A percentile compares a stretch with the other conserved stretches of the same genome.
These are phyloP conservation scores for Cephalopachus bancanus DNA, from an alignment of 2,797 vertebrate genomes.

Conservation along the genomic window DNA sequence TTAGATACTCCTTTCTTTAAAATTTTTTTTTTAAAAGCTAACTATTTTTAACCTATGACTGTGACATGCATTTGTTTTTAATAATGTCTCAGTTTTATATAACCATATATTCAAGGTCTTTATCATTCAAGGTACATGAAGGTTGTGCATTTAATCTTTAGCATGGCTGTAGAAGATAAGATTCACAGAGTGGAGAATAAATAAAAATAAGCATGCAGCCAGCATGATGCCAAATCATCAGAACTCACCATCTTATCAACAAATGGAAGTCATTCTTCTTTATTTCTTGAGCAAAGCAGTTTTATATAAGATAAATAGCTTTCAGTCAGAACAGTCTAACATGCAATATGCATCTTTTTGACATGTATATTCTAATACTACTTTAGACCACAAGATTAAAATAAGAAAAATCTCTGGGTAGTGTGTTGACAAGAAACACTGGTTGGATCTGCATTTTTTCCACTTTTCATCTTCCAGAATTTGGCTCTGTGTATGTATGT, in stretches of 20 bases:
- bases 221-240: conserved; percentile 84
- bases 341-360: conserved; percentile 87
- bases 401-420: conserved; percentile 77
- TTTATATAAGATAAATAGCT: conserved; percentile 88
- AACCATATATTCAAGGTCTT: conserved; percentile 62
- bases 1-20: neutral
- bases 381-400: conserved; percentile 83
- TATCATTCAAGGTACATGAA: conserved; percentile 78
- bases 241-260: conserved; percentile 87
- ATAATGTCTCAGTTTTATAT: conserved; percentile 66
- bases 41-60: conserved; percentile 70
- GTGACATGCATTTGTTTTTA: conserved; percentile 59
- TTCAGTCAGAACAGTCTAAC: conserved; percentile 86
- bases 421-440: conserved; percentile 70
- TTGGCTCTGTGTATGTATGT: neutral
- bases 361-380: conserved; percentile 86
- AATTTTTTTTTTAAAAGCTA: conserved; percentile 34
- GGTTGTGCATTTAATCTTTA: conserved; percentile 82
- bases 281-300: conserved; percentile 85
- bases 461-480: conserved; percentile 67
- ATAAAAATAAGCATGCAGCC: conserved; percentile 84
- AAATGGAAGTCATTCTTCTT: conserved; percentile 87
- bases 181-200: conserved; percentile 75
- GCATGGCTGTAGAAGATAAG: conserved; percentile 80
- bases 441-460: conserved; percentile 70